A percentile compares a stretch with the other conserved stretches of the same genome.
Evolutionary conservation across 2,113 vertebrate genomes (phyloP).

Genomic region (Amblyopsis rosae): DNA sequence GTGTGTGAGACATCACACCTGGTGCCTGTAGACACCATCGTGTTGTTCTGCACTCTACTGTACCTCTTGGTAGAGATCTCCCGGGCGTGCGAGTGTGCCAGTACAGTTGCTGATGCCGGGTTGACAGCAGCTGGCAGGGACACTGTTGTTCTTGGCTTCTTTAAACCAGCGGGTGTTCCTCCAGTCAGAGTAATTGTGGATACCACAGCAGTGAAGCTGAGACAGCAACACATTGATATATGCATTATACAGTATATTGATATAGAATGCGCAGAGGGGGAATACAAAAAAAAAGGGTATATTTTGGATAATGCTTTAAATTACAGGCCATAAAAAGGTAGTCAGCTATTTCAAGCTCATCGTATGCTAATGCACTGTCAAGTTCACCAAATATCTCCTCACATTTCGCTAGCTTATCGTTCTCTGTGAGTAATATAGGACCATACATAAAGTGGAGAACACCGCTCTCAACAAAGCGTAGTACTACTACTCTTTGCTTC

Average conservation of each 20-base stretch:
- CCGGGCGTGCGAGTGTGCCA: conserved; percentile 83
- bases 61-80: conserved; percentile 92
- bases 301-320: too few relatives aligned
- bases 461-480: too few relatives aligned
- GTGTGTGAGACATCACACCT: neutral
- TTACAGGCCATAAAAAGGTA: too few relatives aligned
- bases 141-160: conserved; percentile 93
- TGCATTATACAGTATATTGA: neutral
- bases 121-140: conserved; percentile 94
- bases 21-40: too few relatives aligned
- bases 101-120: conserved; percentile 86
- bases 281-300: neutral
- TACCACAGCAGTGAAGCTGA: conserved; percentile 93
- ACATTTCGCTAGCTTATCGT: too few relatives aligned
- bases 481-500: too few relatives aligned
- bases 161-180: conserved; percentile 92
- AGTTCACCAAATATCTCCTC: too few relatives aligned
- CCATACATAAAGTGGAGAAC: too few relatives aligned
- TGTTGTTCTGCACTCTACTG: neutral
- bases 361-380: too few relatives aligned
- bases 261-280: too few relatives aligned
- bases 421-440: too few relatives aligned
- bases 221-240: neutral
- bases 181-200: conserved; percentile 96
- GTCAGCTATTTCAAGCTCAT: too few relatives aligned